A percentile compares a stretch with the other conserved stretches of the same genome.
Evolutionary conservation across 2,888 invertebrate species (phyloP).

Genomic region (Cheilosia urbana): DNA sequence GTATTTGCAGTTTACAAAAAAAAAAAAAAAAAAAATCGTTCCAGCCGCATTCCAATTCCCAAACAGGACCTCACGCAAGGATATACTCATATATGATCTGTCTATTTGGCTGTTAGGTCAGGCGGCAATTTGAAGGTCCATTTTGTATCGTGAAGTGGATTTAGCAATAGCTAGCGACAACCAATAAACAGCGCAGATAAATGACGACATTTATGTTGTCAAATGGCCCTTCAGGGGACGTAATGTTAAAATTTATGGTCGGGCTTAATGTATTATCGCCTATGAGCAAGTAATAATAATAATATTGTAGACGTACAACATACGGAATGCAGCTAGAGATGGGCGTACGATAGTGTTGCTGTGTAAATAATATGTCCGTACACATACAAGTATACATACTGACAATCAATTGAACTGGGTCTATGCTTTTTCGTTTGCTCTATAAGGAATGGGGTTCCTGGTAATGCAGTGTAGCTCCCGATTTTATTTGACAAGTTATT

Average conservation of each 20-base stretch:
- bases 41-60: not conserved
- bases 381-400: not conserved
- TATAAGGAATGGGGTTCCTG: conserved; percentile 32
- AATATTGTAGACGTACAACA: conserved; percentile 63
- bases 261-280: conserved; percentile 73
- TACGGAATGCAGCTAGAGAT: conserved; percentile 68
- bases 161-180: conserved; percentile 28
- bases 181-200: conserved; percentile 56
- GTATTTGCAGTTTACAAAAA: not conserved
- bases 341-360: conserved; percentile 22
- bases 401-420: conserved; percentile 53
- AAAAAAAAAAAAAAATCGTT: conserved; percentile 20
- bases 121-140: conserved; percentile 25
- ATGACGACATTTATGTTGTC: conserved; percentile 69
- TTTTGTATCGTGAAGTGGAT: conserved; percentile 47
- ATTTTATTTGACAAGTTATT: conserved; percentile 74
- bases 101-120: conserved; percentile 26
- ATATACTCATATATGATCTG: not conserved
- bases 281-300: conserved; percentile 74
- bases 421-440: conserved; percentile 5
- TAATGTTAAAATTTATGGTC: conserved; percentile 69
- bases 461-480: conserved; percentile 58
- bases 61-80: conserved; percentile 10
- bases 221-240: conserved; percentile 72
- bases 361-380: not conserved